Base-by-base conservation (phyloP, 2,797 vertebrate genomes). In the Epinephelus awoara region DNA sequence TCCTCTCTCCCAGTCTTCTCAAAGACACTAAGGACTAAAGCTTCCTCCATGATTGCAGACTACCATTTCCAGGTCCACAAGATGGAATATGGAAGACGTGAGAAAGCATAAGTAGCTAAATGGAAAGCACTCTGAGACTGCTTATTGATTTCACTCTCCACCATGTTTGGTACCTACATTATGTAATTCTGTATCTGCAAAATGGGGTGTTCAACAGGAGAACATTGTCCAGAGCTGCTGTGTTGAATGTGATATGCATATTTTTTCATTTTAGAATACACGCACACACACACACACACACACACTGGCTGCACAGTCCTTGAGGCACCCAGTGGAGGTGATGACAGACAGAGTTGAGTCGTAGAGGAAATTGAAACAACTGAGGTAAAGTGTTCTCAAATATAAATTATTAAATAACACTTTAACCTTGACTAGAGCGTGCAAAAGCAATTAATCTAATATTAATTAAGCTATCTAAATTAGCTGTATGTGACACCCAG, bases 391-490 rank as follows among this genome's bases (percentile, higher is more conserved):
- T 85, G 89, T 83, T 90, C 84, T 81, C 72, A 77, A 86, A 91
- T 89, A 82, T 84, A 90, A 91, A 92, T 93, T 66, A 93, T 94
- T 91, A 92, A 93, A 89, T 78, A 93, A 88, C 83, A 92, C 88
- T 92, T 93, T 93, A 93, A 95, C 94, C 93, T 95, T 95, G 94
- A 93, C 82, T 92, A 79, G 75, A 91, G 86, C 87, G 74, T 51
- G 57, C 54, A 76, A 90, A 90, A 73, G 81, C 87, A 91, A 88
- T 92, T 91, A 80, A 90, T 92, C 80, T 91, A 86, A 77, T 87
- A 90, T 92, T 92, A 93, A 93, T 92, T 91, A 91, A 82, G 84
- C 67, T 87, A 92, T 92, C 85, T 88, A 90, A 93, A 93, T 93
- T 82, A 91, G 86, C 85, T 85, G 77, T 78, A 69, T 87, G 88